Evolutionary conservation across 2,113 vertebrate species (phyloP), one percentile per base, ranked within the genome.

Genomic region (Brachyistius frenatus): DNA sequence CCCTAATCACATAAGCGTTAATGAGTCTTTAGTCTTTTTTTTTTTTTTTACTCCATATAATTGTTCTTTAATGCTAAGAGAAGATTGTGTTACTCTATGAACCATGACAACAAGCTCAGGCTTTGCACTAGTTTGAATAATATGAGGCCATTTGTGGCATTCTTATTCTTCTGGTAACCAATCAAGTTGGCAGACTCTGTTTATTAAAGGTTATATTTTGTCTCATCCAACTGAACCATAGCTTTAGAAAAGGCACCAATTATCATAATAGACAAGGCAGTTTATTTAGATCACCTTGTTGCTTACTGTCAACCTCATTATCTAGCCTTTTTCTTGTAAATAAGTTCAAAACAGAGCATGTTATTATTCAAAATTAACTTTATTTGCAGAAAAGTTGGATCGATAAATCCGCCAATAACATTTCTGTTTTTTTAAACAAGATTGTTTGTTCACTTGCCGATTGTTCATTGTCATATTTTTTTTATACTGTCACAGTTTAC

Each of bases 241-340:
- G 9, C 54, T 23, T 7, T 16, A 49, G 35, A 71, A 31, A 72
- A 71, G 30, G 66, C 66, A 16, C 53, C 57, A 16, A n/a, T 70
- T 78, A 62, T 32, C 15, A 46, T 55, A 63, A 44, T 0, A 15
- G 35, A 31, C 15, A 7, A 49, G 62, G 49, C 4, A 66, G 41
- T 44, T 44, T 44, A 44, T 44, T 44, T 44, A 11, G 41, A 44
- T 44, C 10, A 11, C 2, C 41, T 44, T 44, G 41, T 44, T 44
- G 4, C 41, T 44, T 2, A 11, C 41, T 44, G 41, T 11, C 41
- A 44, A 3, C 10, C 41, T 44, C 41, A 44, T 44, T 44, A 13
- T 44, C 41, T 13, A 6, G 39, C 9, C 2, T 44, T 44, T 44
- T 2, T 44, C 41, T 44, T 44, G 10, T 44, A 44, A 44, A 44